These are phyloP conservation scores for Grapholita molesta DNA, from an alignment of 1,140 invertebrate genomes.

Conservation along the genomic window DNA sequence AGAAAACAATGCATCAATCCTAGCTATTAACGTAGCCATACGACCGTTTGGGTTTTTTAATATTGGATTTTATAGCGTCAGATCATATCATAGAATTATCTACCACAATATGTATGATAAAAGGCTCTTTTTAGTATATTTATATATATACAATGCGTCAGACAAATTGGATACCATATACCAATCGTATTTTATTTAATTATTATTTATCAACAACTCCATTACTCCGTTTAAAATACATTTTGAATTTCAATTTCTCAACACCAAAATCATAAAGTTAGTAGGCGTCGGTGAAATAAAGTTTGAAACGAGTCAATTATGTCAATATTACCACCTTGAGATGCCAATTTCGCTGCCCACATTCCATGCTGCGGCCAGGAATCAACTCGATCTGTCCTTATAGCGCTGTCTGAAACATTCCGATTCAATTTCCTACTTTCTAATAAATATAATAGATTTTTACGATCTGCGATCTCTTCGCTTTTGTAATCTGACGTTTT, in stretches of 20 bases:
- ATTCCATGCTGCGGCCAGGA: not conserved
- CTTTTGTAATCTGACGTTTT: not conserved
- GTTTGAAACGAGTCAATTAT: conserved; percentile 6
- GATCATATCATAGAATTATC: too few species aligned
- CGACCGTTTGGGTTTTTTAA: too few species aligned
- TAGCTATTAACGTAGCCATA: too few species aligned
- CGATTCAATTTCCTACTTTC: conserved; percentile 15
- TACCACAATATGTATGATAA: too few species aligned
- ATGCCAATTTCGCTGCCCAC: conserved; percentile 1
- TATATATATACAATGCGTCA: too few species aligned
- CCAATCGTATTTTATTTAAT: not conserved
- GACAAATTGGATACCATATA: too few species aligned
- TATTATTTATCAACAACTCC: not conserved
- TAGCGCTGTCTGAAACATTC: conserved; percentile 2
- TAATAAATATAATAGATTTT: conserved; percentile 11
- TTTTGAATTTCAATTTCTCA: not conserved
- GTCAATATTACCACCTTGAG: conserved; percentile 7
- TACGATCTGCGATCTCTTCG: not conserved
- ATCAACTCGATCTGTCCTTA: conserved; percentile 8
- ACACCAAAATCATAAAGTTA: not conserved
- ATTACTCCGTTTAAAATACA: not conserved
- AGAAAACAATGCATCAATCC: too few species aligned
- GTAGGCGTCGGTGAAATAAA: not conserved
- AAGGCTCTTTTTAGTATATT: too few species aligned
- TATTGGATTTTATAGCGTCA: too few species aligned